A percentile compares a stretch with the other conserved stretches of the same genome.
phyloP scores from a whole-genome alignment of 2,888 invertebrate species.

The Pyrrhia umbra region DNA sequence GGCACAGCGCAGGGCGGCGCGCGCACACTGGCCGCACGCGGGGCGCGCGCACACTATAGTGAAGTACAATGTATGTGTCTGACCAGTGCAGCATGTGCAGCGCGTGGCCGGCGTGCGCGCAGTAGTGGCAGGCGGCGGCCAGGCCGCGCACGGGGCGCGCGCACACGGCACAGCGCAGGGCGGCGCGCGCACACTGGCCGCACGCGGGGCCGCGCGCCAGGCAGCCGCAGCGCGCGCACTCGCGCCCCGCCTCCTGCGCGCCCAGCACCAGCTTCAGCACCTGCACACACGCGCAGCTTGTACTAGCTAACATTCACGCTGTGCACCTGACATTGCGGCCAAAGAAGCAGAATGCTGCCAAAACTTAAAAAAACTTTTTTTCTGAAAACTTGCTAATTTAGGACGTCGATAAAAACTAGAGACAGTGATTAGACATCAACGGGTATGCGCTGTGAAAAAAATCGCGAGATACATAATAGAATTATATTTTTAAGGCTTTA shows the following conservation, averaged over 20 bases:
- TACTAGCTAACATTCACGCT: background rate
- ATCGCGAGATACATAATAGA: no score
- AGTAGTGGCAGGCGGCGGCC: slow-evolving; percentile 96
- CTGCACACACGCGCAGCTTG: slow-evolving; percentile 62
- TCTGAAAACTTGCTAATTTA: no score
- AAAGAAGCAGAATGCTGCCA: no score
- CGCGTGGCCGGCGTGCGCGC: slow-evolving; percentile 98
- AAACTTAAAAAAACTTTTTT: no score
- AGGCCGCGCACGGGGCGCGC: slow-evolving; percentile 95
- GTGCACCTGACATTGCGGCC: no score
- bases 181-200: slow-evolving; percentile 93
- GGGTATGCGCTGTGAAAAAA: no score
- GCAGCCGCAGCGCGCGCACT: slow-evolving; percentile 91
- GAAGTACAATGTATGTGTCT: no score
- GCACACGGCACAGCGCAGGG: slow-evolving; percentile 95
- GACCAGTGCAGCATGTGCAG: slow-evolving; percentile 95
- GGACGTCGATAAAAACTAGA: no score
- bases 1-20: slow-evolving; percentile 94
- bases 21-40: slow-evolving; percentile 93
- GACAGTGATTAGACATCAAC: no score
- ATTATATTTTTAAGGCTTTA: no score
- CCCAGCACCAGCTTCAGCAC: slow-evolving; percentile 91
- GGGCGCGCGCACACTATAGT: no score
- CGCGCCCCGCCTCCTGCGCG: slow-evolving; percentile 92
- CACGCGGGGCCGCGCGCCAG: slow-evolving; percentile 93